Base-by-base conservation (phyloP, 2,113 vertebrate genomes). In the Variabilichromis moorii region DNA sequence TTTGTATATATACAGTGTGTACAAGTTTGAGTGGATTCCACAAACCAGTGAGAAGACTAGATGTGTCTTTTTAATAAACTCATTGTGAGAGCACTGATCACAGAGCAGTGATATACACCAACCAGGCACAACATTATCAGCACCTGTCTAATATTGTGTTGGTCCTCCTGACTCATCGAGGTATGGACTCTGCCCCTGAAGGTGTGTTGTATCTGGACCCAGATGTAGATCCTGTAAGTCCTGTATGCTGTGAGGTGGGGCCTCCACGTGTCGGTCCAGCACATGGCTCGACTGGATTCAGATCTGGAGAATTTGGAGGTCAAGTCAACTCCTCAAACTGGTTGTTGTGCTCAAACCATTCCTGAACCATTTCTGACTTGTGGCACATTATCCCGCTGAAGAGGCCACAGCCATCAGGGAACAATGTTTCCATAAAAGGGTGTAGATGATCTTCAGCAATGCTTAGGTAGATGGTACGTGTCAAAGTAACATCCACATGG, bases 371-470 rank as follows among this genome's bases (percentile, higher is more conserved):
- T 1, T n/a, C 31, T 66, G 61, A 35, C 33, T 35, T 63, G 59
- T 35, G 31, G 59, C 31, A 3, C 9, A 35, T 63, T 35, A 63
- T 7, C 31, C 17, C 0, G 9, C 59, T 33, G 28, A 33, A 63
- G 28, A 63, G 17, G 9, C 59, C 31, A 63, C 31, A 63, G 31
- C 31, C 17, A 7, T 35, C 59, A 63, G 59, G 59, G 31, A 63
- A 4, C 17, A 35, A 0, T 7, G 59, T 63, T 63, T 0, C 31
- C 31, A 35, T 1, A 17, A 63, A 35, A 19, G 31, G 61, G 31
- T n/a, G 17, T 35, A 63, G 31, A 33, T 33, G 59, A 19, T 11
- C 0, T 66, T 0, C 31, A 35, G 5, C 59, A n/a, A 63, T 35
- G 59, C 59, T 63, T 2, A 63, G 17, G 31, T 63, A 63, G 59